phyloP scores from a whole-genome alignment of 2,888 invertebrate genomes.

The Embidobia sp. region DNA sequence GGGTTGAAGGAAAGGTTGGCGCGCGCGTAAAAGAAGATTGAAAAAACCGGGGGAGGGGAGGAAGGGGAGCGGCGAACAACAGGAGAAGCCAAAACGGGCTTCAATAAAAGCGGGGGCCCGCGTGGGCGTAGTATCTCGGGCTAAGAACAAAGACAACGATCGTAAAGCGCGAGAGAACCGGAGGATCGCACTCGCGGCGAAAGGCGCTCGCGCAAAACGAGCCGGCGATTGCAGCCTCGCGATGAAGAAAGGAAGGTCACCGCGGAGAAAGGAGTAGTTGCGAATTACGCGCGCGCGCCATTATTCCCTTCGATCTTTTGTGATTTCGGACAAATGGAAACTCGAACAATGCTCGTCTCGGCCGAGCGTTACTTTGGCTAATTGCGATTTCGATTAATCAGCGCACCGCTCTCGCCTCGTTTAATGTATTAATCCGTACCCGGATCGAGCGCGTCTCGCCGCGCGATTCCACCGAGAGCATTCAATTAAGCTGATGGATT shows the following conservation, averaged over 20 bases:
- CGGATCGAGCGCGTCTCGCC: too few species aligned
- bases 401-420: neutral
- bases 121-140: too few species aligned
- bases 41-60: too few species aligned
- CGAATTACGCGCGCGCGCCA: constrained; percentile 16
- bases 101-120: too few species aligned
- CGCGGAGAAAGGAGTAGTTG: constrained; percentile 38
- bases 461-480: too few species aligned
- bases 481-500: too few species aligned
- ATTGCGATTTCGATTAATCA: constrained; percentile 7
- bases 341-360: neutral
- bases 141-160: too few species aligned
- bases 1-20: too few species aligned
- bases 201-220: constrained; percentile 31
- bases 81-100: too few species aligned
- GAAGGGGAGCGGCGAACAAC: too few species aligned
- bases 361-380: neutral
- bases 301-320: constrained; percentile 28
- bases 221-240: neutral
- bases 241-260: constrained; percentile 6
- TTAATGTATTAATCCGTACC: neutral
- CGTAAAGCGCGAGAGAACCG: constrained; percentile 37
- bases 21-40: too few species aligned
- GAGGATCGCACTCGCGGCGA: constrained; percentile 48
- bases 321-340: constrained; percentile 20